phyloP scores from a whole-genome alignment of 1,140 invertebrate species.

The Sesamia nonagrioides region DNA sequence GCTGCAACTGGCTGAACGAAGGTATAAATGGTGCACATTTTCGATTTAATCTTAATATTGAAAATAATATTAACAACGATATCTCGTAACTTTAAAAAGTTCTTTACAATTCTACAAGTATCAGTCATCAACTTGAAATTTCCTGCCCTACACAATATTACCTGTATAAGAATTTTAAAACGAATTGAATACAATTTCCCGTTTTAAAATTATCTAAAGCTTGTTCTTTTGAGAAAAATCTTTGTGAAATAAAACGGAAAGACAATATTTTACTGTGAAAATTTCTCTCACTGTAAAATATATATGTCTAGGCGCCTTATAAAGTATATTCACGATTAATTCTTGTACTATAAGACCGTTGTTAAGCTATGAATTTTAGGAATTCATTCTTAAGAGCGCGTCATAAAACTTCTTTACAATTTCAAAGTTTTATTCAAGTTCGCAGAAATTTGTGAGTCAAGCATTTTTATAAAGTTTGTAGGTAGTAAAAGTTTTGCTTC shows the following conservation, averaged over 20 bases:
- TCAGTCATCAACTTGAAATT: no score
- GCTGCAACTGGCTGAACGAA: no score
- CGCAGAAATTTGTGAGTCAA: neutral
- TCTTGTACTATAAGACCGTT: neutral
- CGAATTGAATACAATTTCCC: neutral
- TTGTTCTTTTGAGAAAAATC: neutral
- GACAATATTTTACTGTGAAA: neutral
- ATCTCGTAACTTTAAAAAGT: no score
- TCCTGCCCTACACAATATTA: neutral
- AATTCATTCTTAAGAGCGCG: neutral
- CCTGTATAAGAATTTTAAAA: neutral
- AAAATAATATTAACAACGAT: no score
- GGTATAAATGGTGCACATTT: no score
- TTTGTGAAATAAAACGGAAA: neutral
- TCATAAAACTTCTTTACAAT: slow-evolving; percentile 1
- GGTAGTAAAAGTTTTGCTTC: neutral
- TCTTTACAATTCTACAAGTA: no score
- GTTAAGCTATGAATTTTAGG: neutral
- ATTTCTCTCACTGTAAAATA: neutral
- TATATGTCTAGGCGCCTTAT: neutral
- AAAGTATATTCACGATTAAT: slow-evolving; percentile 5
- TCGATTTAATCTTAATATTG: no score
- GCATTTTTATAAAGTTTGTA: neutral
- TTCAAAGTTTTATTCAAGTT: neutral
- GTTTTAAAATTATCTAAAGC: neutral